These are phyloP conservation scores for Achlya flavicornis DNA, from an alignment of 2,888 invertebrate genomes.

Conservation along the genomic window DNA sequence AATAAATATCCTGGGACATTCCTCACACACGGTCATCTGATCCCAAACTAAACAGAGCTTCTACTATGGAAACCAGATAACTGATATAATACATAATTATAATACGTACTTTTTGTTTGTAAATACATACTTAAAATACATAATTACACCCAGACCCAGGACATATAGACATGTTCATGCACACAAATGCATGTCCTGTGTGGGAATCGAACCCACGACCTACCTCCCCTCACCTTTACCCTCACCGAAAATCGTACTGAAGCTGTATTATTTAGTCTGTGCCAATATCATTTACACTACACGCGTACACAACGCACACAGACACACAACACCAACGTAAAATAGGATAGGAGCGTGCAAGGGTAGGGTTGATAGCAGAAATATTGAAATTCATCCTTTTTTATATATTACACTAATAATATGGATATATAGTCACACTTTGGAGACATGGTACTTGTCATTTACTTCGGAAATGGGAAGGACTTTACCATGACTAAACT, in stretches of 20 bases:
- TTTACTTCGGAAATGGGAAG: constrained; percentile 1
- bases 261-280: constrained; percentile 6
- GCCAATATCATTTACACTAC: neutral
- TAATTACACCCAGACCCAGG: too few relatives aligned
- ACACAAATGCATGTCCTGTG: too few relatives aligned
- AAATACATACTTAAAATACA: too few relatives aligned
- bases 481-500: neutral
- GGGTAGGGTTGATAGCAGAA: neutral
- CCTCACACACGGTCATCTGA: too few relatives aligned
- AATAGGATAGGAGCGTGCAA: constrained; percentile 6
- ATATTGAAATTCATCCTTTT: constrained; percentile 12
- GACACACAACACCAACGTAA: neutral
- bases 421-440: neutral
- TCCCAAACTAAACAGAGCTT: too few relatives aligned
- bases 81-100: too few relatives aligned
- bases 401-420: neutral
- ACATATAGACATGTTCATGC: too few relatives aligned
- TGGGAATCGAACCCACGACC: too few relatives aligned
- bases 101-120: too few relatives aligned
- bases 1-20: too few relatives aligned
- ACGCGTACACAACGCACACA: constrained; percentile 4
- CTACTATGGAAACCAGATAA: too few relatives aligned
- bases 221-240: too few relatives aligned
- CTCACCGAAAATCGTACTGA: neutral
- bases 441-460: neutral